These are phyloP conservation scores for Apeira syringaria DNA, from an alignment of 2,888 invertebrate species.

Conservation along the genomic window DNA sequence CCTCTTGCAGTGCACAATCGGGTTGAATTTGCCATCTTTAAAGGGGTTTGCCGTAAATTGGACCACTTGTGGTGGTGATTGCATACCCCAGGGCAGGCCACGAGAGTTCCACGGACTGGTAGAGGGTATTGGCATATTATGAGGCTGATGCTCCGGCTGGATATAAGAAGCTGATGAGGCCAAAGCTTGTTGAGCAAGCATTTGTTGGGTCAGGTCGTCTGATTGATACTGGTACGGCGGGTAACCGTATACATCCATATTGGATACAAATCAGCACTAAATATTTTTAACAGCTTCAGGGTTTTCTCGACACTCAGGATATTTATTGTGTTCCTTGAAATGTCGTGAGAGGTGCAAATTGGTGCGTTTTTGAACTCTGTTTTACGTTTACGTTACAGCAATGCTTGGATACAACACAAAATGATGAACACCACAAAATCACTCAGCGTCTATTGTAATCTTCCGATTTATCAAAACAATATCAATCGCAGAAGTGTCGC, in stretches of 20 bases:
- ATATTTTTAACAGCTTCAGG: no score
- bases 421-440: no score
- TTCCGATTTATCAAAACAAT: no score
- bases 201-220: slow-evolving; percentile 67
- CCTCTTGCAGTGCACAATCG: slow-evolving; percentile 66
- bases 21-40: slow-evolving; percentile 39
- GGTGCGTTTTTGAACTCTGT: no score
- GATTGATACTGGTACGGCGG: slow-evolving; percentile 60
- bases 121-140: slow-evolving; percentile 67
- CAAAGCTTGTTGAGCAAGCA: slow-evolving; percentile 65
- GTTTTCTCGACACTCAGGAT: no score
- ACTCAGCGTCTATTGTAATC: no score
- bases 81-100: slow-evolving; percentile 78
- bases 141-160: slow-evolving; percentile 48
- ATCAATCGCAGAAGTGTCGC: no score
- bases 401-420: no score
- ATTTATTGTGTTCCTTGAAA: no score
- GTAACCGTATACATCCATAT: slow-evolving; percentile 71
- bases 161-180: slow-evolving; percentile 49
- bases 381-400: no score
- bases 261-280: slow-evolving; percentile 8
- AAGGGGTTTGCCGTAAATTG: slow-evolving; percentile 69
- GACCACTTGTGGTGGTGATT: slow-evolving; percentile 68
- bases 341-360: no score
- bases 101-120: slow-evolving; percentile 80